phyloP scores from a whole-genome alignment of 2,113 vertebrate species.

The Cheilinus undulatus region DNA sequence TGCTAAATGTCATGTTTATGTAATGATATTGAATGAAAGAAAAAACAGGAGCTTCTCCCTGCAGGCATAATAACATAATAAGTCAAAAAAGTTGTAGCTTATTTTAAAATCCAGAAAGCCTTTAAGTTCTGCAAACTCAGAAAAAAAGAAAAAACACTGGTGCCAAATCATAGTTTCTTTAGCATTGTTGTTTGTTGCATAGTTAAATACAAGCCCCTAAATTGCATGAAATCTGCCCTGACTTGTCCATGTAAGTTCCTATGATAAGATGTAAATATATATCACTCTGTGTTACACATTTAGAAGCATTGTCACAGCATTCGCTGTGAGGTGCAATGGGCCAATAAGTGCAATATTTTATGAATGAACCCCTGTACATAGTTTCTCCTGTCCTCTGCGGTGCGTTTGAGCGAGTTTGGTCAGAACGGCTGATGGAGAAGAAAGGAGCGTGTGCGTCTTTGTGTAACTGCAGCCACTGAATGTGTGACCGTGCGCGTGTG shows the following conservation, averaged over 20 bases:
- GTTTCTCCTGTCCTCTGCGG: slow-evolving; percentile 82
- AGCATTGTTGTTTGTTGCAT: slow-evolving; percentile 66
- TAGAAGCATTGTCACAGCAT: slow-evolving; percentile 86
- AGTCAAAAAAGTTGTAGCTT: slow-evolving; percentile 10
- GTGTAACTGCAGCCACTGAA: slow-evolving; percentile 45
- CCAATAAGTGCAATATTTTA: slow-evolving; percentile 99
- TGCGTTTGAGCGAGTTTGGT: slow-evolving; percentile 56
- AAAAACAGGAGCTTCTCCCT: slow-evolving; percentile 9
- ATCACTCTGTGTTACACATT: slow-evolving; percentile 81
- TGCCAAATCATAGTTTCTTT: slow-evolving; percentile 70
- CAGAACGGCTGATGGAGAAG: slow-evolving; percentile 36
- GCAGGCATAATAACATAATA: slow-evolving; percentile 21
- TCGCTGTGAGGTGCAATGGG: slow-evolving; percentile 92
- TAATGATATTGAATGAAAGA: slow-evolving; percentile 21
- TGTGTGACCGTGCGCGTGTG: not conserved
- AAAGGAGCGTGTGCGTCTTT: slow-evolving; percentile 40
- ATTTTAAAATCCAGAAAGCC: slow-evolving; percentile 35
- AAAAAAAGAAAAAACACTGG: slow-evolving; percentile 33
- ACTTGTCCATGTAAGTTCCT: slow-evolving; percentile 86
- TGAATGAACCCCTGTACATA: slow-evolving; percentile 94
- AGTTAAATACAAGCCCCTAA: slow-evolving; percentile 67
- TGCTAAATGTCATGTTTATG: slow-evolving; percentile 56
- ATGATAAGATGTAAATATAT: slow-evolving; percentile 78
- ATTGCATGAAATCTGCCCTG: slow-evolving; percentile 89
- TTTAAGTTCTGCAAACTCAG: slow-evolving; percentile 33